A percentile compares a stretch with the other conserved stretches of the same genome.
phyloP scores from a whole-genome alignment of 2,888 invertebrate species.

The Tholera decimalis region DNA sequence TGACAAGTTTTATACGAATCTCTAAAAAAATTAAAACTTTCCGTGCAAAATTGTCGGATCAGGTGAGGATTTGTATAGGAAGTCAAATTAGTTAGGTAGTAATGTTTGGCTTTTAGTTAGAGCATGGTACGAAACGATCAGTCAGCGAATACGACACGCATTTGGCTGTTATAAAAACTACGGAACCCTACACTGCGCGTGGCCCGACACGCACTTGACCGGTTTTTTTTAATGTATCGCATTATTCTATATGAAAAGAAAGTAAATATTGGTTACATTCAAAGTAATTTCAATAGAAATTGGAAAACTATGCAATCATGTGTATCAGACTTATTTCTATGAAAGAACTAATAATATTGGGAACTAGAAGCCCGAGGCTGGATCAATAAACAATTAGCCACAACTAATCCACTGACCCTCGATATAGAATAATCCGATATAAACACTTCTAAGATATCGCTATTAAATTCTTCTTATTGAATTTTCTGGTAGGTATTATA shows the following conservation, averaged over 20 bases:
- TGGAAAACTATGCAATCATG: background rate
- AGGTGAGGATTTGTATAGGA: no score
- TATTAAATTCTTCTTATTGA: slow-evolving; percentile 13
- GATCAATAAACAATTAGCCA: slow-evolving; percentile 23
- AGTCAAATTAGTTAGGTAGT: no score
- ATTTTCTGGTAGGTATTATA: slow-evolving; percentile 28
- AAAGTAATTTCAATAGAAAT: background rate
- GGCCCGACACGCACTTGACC: no score
- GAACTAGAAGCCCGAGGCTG: background rate
- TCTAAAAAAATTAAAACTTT: no score
- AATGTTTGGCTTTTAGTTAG: no score
- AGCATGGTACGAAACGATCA: no score
- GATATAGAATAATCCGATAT: slow-evolving; percentile 8
- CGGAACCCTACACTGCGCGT: no score
- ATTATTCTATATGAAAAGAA: background rate
- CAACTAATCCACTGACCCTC: background rate
- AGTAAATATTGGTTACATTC: background rate
- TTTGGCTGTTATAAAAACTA: no score
- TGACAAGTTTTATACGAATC: no score
- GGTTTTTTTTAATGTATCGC: background rate
- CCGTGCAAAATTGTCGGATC: no score
- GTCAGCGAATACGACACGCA: no score
- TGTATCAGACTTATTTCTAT: background rate
- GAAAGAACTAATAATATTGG: background rate
- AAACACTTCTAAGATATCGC: background rate